Evolutionary conservation across 1,140 invertebrate species (phyloP).

Genomic region (Leptinotarsa texana): DNA sequence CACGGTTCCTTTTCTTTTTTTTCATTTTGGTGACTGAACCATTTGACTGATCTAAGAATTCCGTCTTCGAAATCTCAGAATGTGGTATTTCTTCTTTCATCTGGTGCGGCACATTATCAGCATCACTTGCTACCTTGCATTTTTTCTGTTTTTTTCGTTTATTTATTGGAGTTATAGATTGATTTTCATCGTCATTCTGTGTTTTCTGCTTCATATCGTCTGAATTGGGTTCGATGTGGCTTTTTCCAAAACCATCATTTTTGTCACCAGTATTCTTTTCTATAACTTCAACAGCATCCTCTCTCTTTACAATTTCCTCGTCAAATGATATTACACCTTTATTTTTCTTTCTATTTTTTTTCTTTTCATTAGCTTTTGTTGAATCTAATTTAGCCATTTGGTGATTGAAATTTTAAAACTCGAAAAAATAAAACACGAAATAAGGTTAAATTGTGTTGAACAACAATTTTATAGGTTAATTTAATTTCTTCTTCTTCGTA

Average conservation of each 20-base stretch:
- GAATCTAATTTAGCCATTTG: not conserved
- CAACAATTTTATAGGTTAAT: no score
- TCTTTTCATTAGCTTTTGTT: not conserved
- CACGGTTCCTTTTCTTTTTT: not conserved
- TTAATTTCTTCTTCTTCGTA: no score
- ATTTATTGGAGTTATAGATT: conserved; percentile 6
- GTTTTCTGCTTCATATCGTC: conserved; percentile 16
- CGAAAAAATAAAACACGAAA: no score
- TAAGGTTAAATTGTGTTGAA: no score
- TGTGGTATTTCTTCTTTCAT: not conserved
- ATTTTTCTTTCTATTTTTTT: conserved; percentile 15
- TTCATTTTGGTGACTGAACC: not conserved
- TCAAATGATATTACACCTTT: conserved; percentile 36
- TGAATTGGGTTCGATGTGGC: not conserved
- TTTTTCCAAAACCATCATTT: conserved; percentile 11
- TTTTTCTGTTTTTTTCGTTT: not conserved
- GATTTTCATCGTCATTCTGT: conserved; percentile 8
- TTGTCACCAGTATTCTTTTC: conserved; percentile 18
- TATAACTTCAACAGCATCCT: conserved; percentile 34
- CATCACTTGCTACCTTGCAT: conserved; percentile 1
- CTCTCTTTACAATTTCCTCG: conserved; percentile 39
- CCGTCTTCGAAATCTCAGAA: not conserved
- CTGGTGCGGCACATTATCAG: not conserved
- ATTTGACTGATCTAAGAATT: not conserved
- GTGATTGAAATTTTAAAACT: not conserved